These are phyloP conservation scores for Tiliqua scincoides DNA, from an alignment of 2,113 vertebrate species.

Conservation along the genomic window DNA sequence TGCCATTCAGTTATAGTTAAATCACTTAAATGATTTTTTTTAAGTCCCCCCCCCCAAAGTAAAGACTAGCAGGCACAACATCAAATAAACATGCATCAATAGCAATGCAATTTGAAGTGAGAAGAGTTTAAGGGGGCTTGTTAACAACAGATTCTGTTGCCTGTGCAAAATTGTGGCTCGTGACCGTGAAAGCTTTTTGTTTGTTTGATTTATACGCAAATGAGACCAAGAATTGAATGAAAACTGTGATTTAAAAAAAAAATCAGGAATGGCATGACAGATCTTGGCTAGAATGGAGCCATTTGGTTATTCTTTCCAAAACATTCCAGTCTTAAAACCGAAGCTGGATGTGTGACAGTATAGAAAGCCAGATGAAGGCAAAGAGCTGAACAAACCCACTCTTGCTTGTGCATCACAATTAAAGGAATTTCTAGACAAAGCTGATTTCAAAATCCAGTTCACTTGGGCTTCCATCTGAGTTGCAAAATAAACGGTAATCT, in stretches of 20 bases:
- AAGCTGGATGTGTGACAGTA: neutral
- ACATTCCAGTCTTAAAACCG: neutral
- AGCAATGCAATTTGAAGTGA: neutral
- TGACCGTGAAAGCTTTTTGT: neutral
- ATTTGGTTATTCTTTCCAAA: neutral
- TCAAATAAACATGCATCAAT: neutral
- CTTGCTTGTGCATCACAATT: neutral
- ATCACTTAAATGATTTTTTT: constrained; percentile 8
- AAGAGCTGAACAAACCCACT: neutral
- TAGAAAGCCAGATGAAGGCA: neutral
- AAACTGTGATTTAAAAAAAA: neutral
- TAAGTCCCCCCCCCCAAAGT: neutral
- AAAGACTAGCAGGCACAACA: neutral
- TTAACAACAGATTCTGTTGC: neutral
- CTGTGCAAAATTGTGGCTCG: neutral
- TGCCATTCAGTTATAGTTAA: constrained; percentile 37
- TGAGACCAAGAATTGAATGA: neutral
- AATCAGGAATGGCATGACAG: neutral
- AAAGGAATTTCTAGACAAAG: neutral
- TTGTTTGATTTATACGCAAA: neutral
- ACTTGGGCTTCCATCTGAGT: neutral
- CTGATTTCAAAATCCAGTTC: neutral
- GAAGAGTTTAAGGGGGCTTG: neutral
- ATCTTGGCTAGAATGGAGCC: neutral
- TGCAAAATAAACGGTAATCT: neutral